A percentile compares a stretch with the other conserved stretches of the same genome.
These are phyloP conservation scores for Coreius guichenoti DNA, from an alignment of 2,797 vertebrate genomes.

Conservation along the genomic window DNA sequence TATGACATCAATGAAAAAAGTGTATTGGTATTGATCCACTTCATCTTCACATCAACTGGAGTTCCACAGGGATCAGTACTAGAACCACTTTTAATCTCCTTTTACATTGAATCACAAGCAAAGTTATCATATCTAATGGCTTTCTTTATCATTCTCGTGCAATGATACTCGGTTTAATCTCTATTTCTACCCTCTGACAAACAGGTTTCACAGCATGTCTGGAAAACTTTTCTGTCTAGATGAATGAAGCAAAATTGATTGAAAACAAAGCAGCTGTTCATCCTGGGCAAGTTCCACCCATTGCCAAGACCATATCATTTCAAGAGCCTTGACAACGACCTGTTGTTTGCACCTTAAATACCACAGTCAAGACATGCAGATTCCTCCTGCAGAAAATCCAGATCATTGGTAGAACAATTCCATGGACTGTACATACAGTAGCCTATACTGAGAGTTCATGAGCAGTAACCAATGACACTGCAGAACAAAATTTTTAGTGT, in stretches of 20 bases:
- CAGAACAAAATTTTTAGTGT: neutral
- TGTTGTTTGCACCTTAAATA: conserved; percentile 21
- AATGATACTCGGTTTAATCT: neutral
- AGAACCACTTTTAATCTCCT: neutral
- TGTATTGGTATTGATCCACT: neutral
- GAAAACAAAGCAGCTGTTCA: conserved; percentile 2
- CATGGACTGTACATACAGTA: neutral
- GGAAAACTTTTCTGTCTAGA: neutral
- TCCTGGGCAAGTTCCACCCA: neutral
- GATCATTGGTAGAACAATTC: neutral
- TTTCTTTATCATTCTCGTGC: neutral
- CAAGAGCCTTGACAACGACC: neutral
- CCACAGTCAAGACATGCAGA: neutral
- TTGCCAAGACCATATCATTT: neutral
- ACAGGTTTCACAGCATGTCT: neutral
- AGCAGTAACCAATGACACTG: neutral
- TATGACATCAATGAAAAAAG: neutral
- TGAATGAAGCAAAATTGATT: neutral
- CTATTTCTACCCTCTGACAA: neutral
- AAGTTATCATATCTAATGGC: neutral
- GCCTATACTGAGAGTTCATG: neutral
- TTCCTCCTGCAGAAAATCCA: neutral
- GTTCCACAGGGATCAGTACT: conserved; percentile 1
- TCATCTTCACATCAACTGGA: neutral
- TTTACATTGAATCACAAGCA: neutral